Evolutionary conservation across 2,113 vertebrate genomes (phyloP).

Genomic region (Balaeniceps rex): DNA sequence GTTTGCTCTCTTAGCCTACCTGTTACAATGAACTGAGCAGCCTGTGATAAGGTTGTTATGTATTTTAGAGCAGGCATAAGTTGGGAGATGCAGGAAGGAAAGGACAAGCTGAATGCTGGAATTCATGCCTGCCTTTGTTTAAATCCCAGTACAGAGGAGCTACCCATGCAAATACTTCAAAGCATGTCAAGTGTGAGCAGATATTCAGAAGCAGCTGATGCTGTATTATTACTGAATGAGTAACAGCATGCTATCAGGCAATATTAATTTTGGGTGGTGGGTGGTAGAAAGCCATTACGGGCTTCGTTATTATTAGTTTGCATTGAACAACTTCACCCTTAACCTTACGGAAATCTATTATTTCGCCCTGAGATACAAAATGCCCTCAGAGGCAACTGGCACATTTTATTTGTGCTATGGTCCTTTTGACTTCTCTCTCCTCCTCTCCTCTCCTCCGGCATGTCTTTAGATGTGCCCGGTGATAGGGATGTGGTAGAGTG

Average conservation of each 20-base stretch:
- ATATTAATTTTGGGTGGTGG: not conserved
- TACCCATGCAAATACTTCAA: not conserved
- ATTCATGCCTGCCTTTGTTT: not conserved
- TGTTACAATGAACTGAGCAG: not conserved
- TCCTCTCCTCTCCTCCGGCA: not conserved
- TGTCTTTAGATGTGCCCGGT: rapidly evolving
- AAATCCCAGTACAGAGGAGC: not conserved
- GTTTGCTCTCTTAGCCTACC: not conserved
- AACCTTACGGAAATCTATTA: not conserved
- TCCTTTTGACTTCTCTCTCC: not conserved
- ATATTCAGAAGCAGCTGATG: not conserved
- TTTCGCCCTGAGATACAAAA: not conserved
- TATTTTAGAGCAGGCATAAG: not conserved
- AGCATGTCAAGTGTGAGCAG: not conserved
- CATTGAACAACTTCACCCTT: not conserved
- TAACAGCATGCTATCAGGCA: not conserved
- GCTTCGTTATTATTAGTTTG: not conserved
- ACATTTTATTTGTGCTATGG: rapidly evolving
- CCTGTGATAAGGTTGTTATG: not conserved
- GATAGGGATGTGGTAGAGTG: not conserved
- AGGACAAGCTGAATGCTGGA: not conserved
- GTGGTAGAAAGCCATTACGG: not conserved
- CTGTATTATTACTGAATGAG: not conserved
- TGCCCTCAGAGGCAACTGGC: not conserved
- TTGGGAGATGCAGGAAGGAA: not conserved